Conservation (phyloP, 2,797 vertebrate species). For the Microchirus variegatus region DNA sequence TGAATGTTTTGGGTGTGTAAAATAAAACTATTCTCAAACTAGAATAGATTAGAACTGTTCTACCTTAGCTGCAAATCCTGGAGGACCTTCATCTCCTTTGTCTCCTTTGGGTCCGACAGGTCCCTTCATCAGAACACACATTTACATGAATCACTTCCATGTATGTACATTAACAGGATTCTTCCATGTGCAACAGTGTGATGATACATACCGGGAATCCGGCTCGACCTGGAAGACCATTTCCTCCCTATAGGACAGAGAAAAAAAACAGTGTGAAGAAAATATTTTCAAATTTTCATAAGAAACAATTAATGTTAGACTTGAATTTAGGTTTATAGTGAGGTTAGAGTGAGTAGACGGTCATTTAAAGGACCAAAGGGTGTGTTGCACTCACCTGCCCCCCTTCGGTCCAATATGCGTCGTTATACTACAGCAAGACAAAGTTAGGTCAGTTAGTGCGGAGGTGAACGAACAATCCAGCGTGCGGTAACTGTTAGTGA, state of each 20-base stretch:
- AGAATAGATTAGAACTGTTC: not conserved
- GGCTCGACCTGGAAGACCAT: slow-evolving; percentile 69
- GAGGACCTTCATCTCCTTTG: slow-evolving; percentile 76
- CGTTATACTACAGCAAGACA: slow-evolving; percentile 73
- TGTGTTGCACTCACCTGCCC: slow-evolving; percentile 67
- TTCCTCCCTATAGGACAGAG: slow-evolving; percentile 57
- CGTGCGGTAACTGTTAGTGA: slow-evolving; percentile 60
- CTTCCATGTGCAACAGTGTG: not conserved
- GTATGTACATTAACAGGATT: not conserved
- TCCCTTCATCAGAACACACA: slow-evolving; percentile 76
- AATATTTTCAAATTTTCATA: no score
- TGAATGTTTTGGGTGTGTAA: no score
- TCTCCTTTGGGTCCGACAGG: slow-evolving; percentile 87
- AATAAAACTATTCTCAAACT: not conserved
- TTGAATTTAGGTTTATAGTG: not conserved
- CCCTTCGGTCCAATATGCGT: slow-evolving; percentile 60
- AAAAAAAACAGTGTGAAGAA: not conserved
- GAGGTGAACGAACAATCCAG: slow-evolving; percentile 17
- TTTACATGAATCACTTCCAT: not conserved
- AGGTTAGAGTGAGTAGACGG: not conserved
- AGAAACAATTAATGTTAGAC: no score
- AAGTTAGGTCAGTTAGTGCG: slow-evolving; percentile 67
- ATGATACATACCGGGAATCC: slow-evolving; percentile 82
- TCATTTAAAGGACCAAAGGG: slow-evolving; percentile 17
- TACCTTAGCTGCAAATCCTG: slow-evolving; percentile 81